Percentiles rank a stretch among this genome's conserved stretches.
Evolutionary conservation across 2,113 vertebrate species (phyloP).

Genomic region (Capra hircus): DNA sequence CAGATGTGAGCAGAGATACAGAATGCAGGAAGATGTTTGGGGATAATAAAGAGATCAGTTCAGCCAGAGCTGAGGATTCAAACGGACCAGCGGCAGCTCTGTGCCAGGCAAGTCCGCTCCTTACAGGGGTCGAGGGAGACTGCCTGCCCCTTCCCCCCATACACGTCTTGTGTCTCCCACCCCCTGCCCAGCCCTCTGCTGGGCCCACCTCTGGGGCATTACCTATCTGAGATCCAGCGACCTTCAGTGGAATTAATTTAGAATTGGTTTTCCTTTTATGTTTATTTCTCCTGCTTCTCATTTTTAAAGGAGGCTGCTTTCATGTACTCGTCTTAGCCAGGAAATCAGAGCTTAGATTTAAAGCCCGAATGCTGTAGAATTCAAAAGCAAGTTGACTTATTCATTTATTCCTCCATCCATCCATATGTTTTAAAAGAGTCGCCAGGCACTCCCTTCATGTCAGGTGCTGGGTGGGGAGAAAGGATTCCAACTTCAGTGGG

Average conservation of each 20-base stretch:
- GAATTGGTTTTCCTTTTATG: constrained; percentile 46
- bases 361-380: constrained; percentile 11
- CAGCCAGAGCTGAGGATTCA: not conserved
- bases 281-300: constrained; percentile 44
- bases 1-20: not conserved
- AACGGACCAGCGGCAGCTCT: not conserved
- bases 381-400: not conserved
- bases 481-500: not conserved
- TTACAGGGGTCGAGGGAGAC: not conserved
- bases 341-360: constrained; percentile 49
- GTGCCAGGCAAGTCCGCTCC: not conserved
- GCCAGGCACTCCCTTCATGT: not conserved
- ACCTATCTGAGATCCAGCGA: not conserved
- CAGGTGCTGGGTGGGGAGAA: not conserved
- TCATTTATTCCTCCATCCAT: not conserved
- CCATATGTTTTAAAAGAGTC: not conserved
- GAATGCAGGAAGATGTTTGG: not conserved
- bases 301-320: constrained; percentile 50
- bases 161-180: not conserved
- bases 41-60: not conserved
- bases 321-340: not conserved
- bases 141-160: not conserved
- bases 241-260: constrained; percentile 41
- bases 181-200: not conserved
- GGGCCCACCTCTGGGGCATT: not conserved